Evolutionary conservation across 2,888 invertebrate genomes (phyloP).

Genomic region (Thecocarcelia acutangulata): DNA sequence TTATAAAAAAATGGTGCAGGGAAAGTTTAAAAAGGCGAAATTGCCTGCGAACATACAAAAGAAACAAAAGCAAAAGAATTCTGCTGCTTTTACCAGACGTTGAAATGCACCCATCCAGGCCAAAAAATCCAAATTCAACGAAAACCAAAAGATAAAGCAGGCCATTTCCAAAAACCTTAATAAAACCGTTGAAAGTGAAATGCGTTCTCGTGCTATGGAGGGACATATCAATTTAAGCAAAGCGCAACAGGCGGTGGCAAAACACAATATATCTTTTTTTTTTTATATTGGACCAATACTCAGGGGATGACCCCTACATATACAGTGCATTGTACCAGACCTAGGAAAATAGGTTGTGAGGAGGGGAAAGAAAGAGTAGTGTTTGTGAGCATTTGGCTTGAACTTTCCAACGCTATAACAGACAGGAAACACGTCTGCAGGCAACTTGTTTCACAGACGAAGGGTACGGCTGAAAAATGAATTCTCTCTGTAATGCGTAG

Average conservation of each 20-base stretch:
- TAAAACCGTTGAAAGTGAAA: slow-evolving; percentile 84
- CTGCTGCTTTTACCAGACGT: slow-evolving; percentile 82
- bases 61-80: slow-evolving; percentile 83
- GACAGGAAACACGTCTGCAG: too few relatives aligned
- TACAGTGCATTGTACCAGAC: too few relatives aligned
- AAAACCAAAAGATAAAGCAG: slow-evolving; percentile 84
- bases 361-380: too few relatives aligned
- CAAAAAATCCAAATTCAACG: slow-evolving; percentile 84
- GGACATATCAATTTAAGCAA: slow-evolving; percentile 82
- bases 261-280: slow-evolving; percentile 77
- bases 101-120: slow-evolving; percentile 85
- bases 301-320: too few relatives aligned
- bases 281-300: too few relatives aligned
- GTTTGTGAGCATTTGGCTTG: too few relatives aligned
- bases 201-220: slow-evolving; percentile 83
- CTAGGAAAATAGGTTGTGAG: too few relatives aligned
- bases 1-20: slow-evolving; percentile 87
- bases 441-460: too few relatives aligned
- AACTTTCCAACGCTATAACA: too few relatives aligned
- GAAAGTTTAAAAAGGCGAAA: slow-evolving; percentile 85
- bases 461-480: too few relatives aligned
- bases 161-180: slow-evolving; percentile 85
- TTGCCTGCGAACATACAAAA: slow-evolving; percentile 82
- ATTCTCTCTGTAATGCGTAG: too few relatives aligned
- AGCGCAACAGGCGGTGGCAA: slow-evolving; percentile 83